A percentile compares a stretch with the other conserved stretches of the same genome.
phyloP scores from a whole-genome alignment of 2,888 invertebrate genomes.

The Macrophya annulata region DNA sequence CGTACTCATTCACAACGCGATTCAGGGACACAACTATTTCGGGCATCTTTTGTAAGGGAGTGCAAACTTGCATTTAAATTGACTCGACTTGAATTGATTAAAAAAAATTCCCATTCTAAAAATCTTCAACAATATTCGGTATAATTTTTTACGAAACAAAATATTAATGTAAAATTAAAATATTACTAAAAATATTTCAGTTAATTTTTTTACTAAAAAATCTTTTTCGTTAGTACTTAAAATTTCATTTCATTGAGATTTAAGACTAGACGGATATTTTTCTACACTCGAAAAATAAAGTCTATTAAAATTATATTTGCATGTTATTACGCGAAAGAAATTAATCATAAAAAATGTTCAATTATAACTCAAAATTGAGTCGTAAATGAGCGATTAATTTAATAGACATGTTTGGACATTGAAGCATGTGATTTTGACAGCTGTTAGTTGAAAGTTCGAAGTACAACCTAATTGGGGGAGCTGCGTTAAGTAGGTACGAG shows the following conservation, averaged over 20 bases:
- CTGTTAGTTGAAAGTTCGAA: background rate
- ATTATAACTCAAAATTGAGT: background rate
- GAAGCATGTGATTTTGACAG: constrained; percentile 32
- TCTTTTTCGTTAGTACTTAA: background rate
- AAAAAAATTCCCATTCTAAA: background rate
- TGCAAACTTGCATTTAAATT: background rate
- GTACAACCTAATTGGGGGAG: background rate
- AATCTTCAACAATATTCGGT: background rate
- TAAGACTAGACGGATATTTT: background rate
- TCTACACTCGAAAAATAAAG: background rate
- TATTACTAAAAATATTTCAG: background rate
- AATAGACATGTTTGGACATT: background rate
- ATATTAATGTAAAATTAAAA: background rate
- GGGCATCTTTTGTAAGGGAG: constrained; percentile 7
- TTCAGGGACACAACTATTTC: constrained; percentile 52
- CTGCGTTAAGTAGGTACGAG: constrained; percentile 39
- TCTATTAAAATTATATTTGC: background rate
- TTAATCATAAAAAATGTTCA: background rate
- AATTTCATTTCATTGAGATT: background rate
- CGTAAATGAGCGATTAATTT: background rate
- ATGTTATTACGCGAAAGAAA: background rate
- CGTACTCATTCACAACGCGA: constrained; percentile 34
- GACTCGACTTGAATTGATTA: background rate
- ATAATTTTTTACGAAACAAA: background rate
- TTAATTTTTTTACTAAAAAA: background rate